phyloP scores from a whole-genome alignment of 2,888 invertebrate genomes.

The Agrotis ipsilon region DNA sequence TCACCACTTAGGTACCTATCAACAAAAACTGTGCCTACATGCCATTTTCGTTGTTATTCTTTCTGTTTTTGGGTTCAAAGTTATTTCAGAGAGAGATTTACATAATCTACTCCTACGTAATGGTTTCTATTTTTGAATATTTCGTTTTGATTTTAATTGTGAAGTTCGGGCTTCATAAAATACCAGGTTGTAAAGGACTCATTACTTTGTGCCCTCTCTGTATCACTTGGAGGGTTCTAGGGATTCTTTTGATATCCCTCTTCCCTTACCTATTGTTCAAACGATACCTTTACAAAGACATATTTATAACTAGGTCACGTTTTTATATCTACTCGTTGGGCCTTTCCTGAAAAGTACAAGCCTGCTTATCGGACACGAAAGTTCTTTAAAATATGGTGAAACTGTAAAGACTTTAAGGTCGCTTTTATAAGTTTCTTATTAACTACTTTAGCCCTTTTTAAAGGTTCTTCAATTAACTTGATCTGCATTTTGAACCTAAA shows the following conservation, averaged over 20 bases:
- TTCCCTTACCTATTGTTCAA: constrained; percentile 47
- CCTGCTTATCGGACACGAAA: constrained; percentile 26
- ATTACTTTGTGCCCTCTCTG: constrained; percentile 4
- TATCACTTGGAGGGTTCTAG: constrained; percentile 19
- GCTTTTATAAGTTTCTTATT: constrained; percentile 38
- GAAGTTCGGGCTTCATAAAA: constrained; percentile 19
- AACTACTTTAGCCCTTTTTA: constrained; percentile 32
- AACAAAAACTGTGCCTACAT: constrained; percentile 2
- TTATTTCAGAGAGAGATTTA: not conserved
- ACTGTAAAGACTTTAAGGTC: constrained; percentile 38
- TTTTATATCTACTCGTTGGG: constrained; percentile 9
- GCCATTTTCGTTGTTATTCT: constrained; percentile 1
- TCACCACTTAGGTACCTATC: constrained; percentile 41
- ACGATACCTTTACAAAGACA: constrained; percentile 4
- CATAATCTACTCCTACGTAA: constrained; percentile 5
- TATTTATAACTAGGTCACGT: constrained; percentile 17
- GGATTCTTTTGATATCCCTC: constrained; percentile 54
- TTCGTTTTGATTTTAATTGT: not conserved
- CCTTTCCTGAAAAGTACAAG: not conserved
- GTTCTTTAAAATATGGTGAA: constrained; percentile 52
- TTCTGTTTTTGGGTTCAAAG: not conserved
- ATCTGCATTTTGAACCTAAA: not conserved
- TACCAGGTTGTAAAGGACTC: not conserved
- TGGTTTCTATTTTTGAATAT: not conserved
- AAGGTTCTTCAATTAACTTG: not conserved